A percentile compares a stretch with the other conserved stretches of the same genome.
phyloP scores from a whole-genome alignment of 2,888 invertebrate species.

The Galeopsomyia nigrocyanea region DNA sequence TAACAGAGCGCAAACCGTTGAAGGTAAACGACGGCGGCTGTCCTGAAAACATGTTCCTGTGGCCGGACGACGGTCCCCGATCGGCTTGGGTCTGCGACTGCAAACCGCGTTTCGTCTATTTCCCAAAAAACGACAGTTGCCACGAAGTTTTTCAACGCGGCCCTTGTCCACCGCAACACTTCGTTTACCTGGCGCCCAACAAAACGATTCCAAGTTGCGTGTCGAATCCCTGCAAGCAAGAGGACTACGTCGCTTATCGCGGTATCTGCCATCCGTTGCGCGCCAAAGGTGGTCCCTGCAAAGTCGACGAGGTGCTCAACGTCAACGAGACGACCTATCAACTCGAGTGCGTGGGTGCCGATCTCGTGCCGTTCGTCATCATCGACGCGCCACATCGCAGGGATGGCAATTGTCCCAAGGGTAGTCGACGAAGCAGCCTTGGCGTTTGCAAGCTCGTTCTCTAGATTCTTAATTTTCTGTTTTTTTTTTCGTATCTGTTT shows the following conservation, averaged over 20 bases:
- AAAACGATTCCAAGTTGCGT: slow-evolving; percentile 74
- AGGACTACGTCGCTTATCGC: slow-evolving; percentile 70
- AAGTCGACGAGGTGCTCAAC: slow-evolving; percentile 70
- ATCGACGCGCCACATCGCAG: slow-evolving; percentile 51
- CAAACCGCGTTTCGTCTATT: slow-evolving; percentile 71
- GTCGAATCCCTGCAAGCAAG: slow-evolving; percentile 74
- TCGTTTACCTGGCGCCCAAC: slow-evolving; percentile 71
- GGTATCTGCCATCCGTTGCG: slow-evolving; percentile 70
- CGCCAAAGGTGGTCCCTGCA: slow-evolving; percentile 69
- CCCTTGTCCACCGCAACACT: slow-evolving; percentile 73
- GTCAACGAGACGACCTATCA: slow-evolving; percentile 75
- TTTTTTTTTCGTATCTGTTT: no score
- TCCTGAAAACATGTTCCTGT: slow-evolving; percentile 75
- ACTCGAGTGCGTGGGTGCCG: slow-evolving; percentile 70
- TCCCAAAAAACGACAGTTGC: slow-evolving; percentile 75
- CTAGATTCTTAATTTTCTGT: not conserved
- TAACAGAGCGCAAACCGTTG: slow-evolving; percentile 69
- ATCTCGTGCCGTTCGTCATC: slow-evolving; percentile 50
- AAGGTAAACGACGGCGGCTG: slow-evolving; percentile 74
- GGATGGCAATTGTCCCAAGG: slow-evolving; percentile 53
- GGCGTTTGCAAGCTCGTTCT: slow-evolving; percentile 53
- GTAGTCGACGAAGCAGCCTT: slow-evolving; percentile 55
- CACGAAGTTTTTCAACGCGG: slow-evolving; percentile 76
- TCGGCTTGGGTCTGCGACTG: slow-evolving; percentile 77
- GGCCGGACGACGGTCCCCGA: slow-evolving; percentile 75